Base-by-base conservation (phyloP, 2,888 invertebrate genomes). In the Polydrusus cervinus region DNA sequence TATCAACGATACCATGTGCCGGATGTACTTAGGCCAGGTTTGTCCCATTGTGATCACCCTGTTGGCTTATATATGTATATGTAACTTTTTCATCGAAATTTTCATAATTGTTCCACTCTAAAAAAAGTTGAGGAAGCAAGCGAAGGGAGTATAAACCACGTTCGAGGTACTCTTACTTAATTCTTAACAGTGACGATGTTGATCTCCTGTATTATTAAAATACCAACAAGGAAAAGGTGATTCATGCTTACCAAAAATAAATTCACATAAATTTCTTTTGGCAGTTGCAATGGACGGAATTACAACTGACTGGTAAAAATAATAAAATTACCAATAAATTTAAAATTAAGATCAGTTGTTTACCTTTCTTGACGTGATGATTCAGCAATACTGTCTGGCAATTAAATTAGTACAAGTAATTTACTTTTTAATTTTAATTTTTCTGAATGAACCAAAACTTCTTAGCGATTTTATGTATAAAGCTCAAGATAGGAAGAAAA, bases 271-370 rank as follows among this genome's bases (percentile, higher is more conserved):
- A 16, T 49, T 51, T 51, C 13, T 51, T 18, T 51, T 51, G 20
- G 51, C 51, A 20, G 11, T 51, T 51, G 20, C 20, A 51, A 51
- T 49, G 49, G 18, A 49, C 8, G 7, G 51, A 49, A 49, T 49
- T 49, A 49, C 18, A 18, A 49, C 49, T 7, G 34, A 34, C 34
- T 9, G 51, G 14, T 20, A 51, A 10, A 49, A 51, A 20, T 51
- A 51, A 51, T 51, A 51, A 51, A 51, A 51, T 11, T 20, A 20
- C 51, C 16, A 51, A 51, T 51, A 51, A 51, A 51, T 51, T 51
- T 51, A 20, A 51, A 51, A 51, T 51, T 51, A 20, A 51, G 20
- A 51, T 51, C 51, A 51, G 51, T 51, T 51, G 51, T 51, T 51
- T 51, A 51, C 20, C 8, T 51, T 51, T 51, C 20, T 11, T 16